Conservation (phyloP, 2,113 vertebrate genomes). For the Rhea americana region DNA sequence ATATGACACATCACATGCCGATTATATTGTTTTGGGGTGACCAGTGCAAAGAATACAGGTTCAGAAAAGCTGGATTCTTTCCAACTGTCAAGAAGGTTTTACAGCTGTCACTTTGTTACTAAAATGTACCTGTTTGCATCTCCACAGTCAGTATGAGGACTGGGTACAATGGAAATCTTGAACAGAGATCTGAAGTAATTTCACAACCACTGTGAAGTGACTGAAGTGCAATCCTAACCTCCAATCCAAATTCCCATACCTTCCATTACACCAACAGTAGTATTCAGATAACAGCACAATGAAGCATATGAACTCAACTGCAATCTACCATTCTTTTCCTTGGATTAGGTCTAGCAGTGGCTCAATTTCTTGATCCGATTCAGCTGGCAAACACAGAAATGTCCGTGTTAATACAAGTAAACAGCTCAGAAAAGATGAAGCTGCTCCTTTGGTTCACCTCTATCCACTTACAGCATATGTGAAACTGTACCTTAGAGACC, state of each 20-base stretch:
- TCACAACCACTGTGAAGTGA: not conserved
- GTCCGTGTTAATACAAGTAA: not conserved
- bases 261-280: not conserved
- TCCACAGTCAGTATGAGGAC: not conserved
- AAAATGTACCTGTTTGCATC: not conserved
- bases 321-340: not conserved
- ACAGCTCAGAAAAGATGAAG: constrained; percentile 3
- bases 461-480: not conserved
- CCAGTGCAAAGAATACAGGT: not conserved
- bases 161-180: not conserved
- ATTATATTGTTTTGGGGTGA: not conserved
- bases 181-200: not conserved
- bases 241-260: not conserved
- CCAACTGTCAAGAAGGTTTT: not conserved
- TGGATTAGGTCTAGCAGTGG: not conserved
- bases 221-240: not conserved
- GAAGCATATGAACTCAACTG: not conserved
- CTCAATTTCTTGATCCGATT: constrained; percentile 6
- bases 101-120: not conserved
- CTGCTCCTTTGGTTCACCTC: not conserved
- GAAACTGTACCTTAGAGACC: not conserved
- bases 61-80: not conserved
- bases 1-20: not conserved
- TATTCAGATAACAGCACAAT: not conserved
- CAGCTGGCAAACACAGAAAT: constrained; percentile 23